Evolutionary conservation across 2,797 vertebrate species (phyloP), one percentile per base, ranked within the genome.

Genomic region (Pachyuromys duprasi): DNA sequence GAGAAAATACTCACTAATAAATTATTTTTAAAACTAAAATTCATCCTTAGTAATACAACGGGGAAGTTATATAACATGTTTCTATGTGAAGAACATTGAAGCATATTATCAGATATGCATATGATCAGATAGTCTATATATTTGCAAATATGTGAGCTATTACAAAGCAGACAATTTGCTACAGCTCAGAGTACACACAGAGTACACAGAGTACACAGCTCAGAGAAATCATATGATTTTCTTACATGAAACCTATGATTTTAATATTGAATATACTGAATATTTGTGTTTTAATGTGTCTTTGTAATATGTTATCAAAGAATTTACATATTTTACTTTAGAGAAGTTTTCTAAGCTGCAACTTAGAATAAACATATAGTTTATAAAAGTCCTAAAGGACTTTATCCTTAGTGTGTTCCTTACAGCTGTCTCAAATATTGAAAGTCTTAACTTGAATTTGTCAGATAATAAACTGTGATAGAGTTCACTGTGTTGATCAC

Each of bases 381-480:
- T 60, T 78, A 49, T 86, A 90, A 84, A 65, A 92, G 33, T 55
- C 22, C 22, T 78, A 67, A 76, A 86, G 22, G 8, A 76, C 28
- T 75, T 49, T 33, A 69, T 84, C 49, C 88, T 88, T 74, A 89
- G 15, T 82, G 5, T 33, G 6, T 88, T 36, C 2, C 20, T 91
- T 72, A 76, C 42, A 36, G 63, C 31, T 57, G 17, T 72, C 72
- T 92, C 57, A 65, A 95, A 91, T 69, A 91, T 42, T 65, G 90
- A 88, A 93, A 78, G 18, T 78, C 31, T 69, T 49, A 80, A 93
- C 20, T 63, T 92, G 31, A 63, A 89, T 89, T 94, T 86, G 28
- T 39, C 42, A 86, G 75, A 86, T 89, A 57, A 67, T 90, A 94
- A 5, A 86, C 3, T 39, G 55, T 76, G 28, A 90, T 36, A 65